A percentile compares a stretch with the other conserved stretches of the same genome.
Conservation (phyloP, 1,140 invertebrate genomes). For the Solen grandis region DNA sequence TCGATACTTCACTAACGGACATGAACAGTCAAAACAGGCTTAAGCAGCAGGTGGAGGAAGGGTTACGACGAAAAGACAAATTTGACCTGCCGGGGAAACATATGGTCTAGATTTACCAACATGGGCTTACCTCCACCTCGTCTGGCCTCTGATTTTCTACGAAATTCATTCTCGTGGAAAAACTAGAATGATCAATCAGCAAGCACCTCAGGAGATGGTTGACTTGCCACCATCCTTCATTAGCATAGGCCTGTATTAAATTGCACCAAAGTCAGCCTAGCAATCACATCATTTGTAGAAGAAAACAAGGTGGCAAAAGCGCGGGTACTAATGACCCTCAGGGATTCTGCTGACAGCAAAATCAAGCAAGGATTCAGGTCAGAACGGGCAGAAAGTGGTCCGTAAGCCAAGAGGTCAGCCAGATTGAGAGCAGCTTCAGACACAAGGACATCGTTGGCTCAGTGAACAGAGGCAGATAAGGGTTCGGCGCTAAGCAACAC, state of each 20-base stretch:
- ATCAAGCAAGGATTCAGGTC: not conserved
- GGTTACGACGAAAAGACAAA: slow-evolving; percentile 29
- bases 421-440: not conserved
- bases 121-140: slow-evolving; percentile 14
- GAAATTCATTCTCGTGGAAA: slow-evolving; percentile 11
- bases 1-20: slow-evolving; percentile 29
- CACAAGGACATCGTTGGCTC: not conserved
- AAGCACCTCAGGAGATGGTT: slow-evolving; percentile 22
- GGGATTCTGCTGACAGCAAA: not conserved
- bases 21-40: slow-evolving; percentile 20
- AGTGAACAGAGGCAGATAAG: not conserved
- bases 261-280: slow-evolving; percentile 12
- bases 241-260: no score
- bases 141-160: slow-evolving; percentile 25
- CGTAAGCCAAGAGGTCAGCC: not conserved
- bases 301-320: slow-evolving; percentile 16
- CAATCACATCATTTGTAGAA: slow-evolving; percentile 18
- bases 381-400: not conserved
- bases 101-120: slow-evolving; percentile 31
- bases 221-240: slow-evolving; percentile 37
- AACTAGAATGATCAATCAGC: slow-evolving; percentile 5
- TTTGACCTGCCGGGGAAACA: slow-evolving; percentile 8
- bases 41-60: slow-evolving; percentile 22
- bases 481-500: not conserved
- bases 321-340: not conserved